Conservation (phyloP, 53 echinoderm and acorn worm genomes). For the Patiria pectinifera region DNA sequence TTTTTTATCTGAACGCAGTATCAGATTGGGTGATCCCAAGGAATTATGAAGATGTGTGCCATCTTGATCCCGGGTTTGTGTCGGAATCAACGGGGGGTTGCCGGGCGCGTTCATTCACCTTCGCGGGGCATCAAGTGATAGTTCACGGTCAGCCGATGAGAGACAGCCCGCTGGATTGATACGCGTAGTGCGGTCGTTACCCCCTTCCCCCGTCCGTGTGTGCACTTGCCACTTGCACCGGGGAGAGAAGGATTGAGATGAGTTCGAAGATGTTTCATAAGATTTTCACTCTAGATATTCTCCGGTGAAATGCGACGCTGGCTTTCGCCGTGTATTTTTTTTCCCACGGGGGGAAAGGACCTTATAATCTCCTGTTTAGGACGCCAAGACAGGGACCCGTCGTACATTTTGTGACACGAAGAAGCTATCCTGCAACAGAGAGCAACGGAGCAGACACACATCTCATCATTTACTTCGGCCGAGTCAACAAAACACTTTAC, state of each 20-base stretch:
- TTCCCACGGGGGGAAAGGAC: background rate
- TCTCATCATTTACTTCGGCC: too few species aligned
- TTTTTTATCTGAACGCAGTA: background rate
- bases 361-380: background rate
- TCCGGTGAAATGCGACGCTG: background rate
- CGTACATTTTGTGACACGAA: background rate
- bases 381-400: background rate
- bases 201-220: background rate
- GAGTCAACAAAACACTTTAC: too few species aligned
- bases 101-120: slow-evolving; percentile 58
- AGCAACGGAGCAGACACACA: background rate
- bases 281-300: slow-evolving; percentile 7
- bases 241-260: background rate
- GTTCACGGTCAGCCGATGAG: slow-evolving; percentile 53
- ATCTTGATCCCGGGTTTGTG: background rate
- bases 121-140: slow-evolving; percentile 39
- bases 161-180: slow-evolving; percentile 33
- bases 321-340: background rate
- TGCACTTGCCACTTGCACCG: background rate
- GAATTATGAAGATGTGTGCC: slow-evolving; percentile 36
- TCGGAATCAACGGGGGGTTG: slow-evolving; percentile 1
- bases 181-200: slow-evolving; percentile 37
- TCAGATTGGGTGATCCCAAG: background rate
- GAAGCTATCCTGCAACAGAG: background rate
- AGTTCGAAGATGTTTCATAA: slow-evolving; percentile 27